A percentile compares a stretch with the other conserved stretches of the same genome.
Conservation (phyloP, 2,113 vertebrate genomes). For the Oncorhynchus kisutch region DNA sequence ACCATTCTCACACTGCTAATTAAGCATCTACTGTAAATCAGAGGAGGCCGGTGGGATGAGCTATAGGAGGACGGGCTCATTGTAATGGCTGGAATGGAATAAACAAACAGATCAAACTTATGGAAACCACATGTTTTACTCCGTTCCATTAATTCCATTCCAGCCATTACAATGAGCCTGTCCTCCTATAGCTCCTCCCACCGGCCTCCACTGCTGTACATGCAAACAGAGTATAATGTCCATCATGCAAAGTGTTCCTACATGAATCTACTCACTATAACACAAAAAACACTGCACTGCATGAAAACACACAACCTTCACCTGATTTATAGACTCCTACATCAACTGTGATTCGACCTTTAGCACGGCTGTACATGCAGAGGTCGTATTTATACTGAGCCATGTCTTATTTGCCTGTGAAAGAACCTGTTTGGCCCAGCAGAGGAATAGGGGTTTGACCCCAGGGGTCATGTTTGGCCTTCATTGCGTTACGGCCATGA, state of each 20-base stretch:
- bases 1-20: neutral
- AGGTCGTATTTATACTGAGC: conserved; percentile 49
- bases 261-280: neutral
- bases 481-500: conserved; percentile 44
- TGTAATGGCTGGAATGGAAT: too few relatives aligned
- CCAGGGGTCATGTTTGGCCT: conserved; percentile 47
- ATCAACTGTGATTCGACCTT: conserved; percentile 60
- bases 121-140: too few relatives aligned
- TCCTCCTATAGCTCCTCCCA: too few relatives aligned
- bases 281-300: neutral
- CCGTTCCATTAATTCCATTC: too few relatives aligned
- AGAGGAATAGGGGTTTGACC: conserved; percentile 66
- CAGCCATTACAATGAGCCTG: too few relatives aligned
- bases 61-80: too few relatives aligned
- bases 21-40: too few relatives aligned
- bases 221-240: neutral
- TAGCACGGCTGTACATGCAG: conserved; percentile 40
- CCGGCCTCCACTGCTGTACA: neutral
- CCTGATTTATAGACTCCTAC: neutral
- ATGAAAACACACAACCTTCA: neutral
- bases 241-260: neutral
- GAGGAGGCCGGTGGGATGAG: too few relatives aligned
- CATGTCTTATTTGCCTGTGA: conserved; percentile 58
- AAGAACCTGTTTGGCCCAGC: conserved; percentile 40
- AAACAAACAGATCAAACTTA: too few relatives aligned